phyloP scores from a whole-genome alignment of 2,797 vertebrate species.

The Melanotaenia trifasciata region DNA sequence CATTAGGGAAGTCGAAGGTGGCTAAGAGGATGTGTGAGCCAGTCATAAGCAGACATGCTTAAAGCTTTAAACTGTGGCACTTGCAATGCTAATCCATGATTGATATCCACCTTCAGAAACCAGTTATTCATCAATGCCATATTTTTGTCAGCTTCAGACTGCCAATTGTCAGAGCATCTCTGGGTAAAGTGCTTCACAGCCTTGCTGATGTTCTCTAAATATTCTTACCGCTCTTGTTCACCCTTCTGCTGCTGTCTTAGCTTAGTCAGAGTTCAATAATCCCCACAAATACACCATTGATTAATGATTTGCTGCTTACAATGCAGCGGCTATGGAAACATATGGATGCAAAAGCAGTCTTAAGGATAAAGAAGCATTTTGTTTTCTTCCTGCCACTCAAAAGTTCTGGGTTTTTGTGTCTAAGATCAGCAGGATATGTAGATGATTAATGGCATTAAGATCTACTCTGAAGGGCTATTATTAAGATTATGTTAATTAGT shows the following conservation, averaged over 20 bases:
- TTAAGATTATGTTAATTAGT: slow-evolving; percentile 69
- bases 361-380: slow-evolving; percentile 53
- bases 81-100: slow-evolving; percentile 67
- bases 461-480: slow-evolving; percentile 51
- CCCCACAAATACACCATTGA: slow-evolving; percentile 48
- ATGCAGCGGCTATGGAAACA: slow-evolving; percentile 60
- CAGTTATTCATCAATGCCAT: slow-evolving; percentile 70
- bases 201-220: slow-evolving; percentile 18
- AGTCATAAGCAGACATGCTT: slow-evolving; percentile 64
- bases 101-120: slow-evolving; percentile 61
- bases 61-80: slow-evolving; percentile 65
- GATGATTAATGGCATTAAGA: slow-evolving; percentile 64
- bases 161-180: slow-evolving; percentile 24
- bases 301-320: slow-evolving; percentile 57
- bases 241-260: slow-evolving; percentile 22
- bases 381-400: slow-evolving; percentile 16
- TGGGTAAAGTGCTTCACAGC: slow-evolving; percentile 11
- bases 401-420: slow-evolving; percentile 34
- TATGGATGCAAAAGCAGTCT: slow-evolving; percentile 55
- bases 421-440: slow-evolving; percentile 53
- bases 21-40: slow-evolving; percentile 67
- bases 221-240: slow-evolving; percentile 16
- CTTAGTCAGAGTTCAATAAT: slow-evolving; percentile 59
- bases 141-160: slow-evolving; percentile 44
- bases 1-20: slow-evolving; percentile 62